Conservation (phyloP, 2,888 invertebrate genomes). For the Chloroclysta siterata region DNA sequence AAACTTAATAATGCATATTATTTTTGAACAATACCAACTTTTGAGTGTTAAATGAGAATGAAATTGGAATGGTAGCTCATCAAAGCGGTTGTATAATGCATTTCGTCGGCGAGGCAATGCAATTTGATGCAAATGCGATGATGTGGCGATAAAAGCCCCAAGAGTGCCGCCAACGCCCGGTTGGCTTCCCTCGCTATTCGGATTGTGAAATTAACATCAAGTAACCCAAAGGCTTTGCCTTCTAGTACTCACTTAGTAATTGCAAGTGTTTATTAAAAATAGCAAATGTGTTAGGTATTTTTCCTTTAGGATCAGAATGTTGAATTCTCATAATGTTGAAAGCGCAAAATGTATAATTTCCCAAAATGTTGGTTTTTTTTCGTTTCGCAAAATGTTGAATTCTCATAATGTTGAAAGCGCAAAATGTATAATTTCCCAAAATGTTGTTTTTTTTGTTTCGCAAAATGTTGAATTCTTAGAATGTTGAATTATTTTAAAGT, state of each 20-base stretch:
- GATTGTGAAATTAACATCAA: constrained; percentile 23
- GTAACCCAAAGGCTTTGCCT: constrained; percentile 16
- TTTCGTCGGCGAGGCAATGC: constrained; percentile 52
- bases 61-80: constrained; percentile 39
- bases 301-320: too few relatives aligned
- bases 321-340: too few relatives aligned
- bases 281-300: not conserved
- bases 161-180: constrained; percentile 45
- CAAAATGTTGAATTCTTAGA: too few relatives aligned
- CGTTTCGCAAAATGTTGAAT: too few relatives aligned
- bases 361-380: too few relatives aligned
- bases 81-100: constrained; percentile 44
- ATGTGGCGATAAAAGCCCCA: constrained; percentile 60
- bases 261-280: not conserved
- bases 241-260: not conserved
- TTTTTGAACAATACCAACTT: not conserved
- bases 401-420: too few relatives aligned
- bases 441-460: too few relatives aligned
- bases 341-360: too few relatives aligned
- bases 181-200: constrained; percentile 36
- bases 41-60: constrained; percentile 31
- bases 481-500: too few relatives aligned
- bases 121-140: constrained; percentile 75
- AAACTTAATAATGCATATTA: constrained; percentile 3
- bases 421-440: too few relatives aligned